Evolutionary conservation across 2,113 vertebrate species (phyloP).

Genomic region (Mellivora capensis): DNA sequence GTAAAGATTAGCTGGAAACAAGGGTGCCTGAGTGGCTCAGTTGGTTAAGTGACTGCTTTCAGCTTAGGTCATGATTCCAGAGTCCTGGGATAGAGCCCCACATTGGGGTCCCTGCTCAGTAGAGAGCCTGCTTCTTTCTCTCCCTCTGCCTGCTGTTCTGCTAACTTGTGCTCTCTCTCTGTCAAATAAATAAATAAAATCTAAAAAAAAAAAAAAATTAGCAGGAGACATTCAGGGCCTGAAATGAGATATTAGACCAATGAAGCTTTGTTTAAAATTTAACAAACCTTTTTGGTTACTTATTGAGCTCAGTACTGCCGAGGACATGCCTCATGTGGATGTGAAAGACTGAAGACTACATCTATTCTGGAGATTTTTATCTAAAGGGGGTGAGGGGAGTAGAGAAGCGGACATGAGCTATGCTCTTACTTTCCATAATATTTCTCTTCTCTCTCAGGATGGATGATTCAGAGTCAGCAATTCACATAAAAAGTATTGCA

Average conservation of each 20-base stretch:
- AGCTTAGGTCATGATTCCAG: too few species aligned
- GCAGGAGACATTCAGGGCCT: slow-evolving; percentile 2
- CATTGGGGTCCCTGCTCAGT: too few species aligned
- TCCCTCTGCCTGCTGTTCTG: too few species aligned
- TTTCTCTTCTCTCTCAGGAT: slow-evolving; percentile 51
- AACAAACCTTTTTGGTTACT: slow-evolving; percentile 13
- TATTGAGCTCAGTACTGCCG: not conserved
- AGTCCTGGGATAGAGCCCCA: too few species aligned
- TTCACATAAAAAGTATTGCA: slow-evolving; percentile 55
- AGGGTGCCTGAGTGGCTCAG: too few species aligned
- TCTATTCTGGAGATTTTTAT: not conserved
- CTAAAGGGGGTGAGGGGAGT: not conserved
- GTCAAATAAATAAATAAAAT: too few species aligned
- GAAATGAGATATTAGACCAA: not conserved
- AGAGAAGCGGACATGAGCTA: not conserved
- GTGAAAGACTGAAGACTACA: not conserved
- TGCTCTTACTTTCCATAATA: slow-evolving; percentile 16
- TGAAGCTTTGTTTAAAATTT: slow-evolving; percentile 13
- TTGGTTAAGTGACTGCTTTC: too few species aligned
- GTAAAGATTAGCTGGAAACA: not conserved
- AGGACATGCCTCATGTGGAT: not conserved
- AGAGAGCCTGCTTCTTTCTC: too few species aligned
- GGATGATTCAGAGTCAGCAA: slow-evolving; percentile 64
- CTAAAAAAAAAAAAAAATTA: not conserved
- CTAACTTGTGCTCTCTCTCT: too few species aligned